Conservation (phyloP, 2,797 vertebrate species). For the Sebastiscus albofasciatus region DNA sequence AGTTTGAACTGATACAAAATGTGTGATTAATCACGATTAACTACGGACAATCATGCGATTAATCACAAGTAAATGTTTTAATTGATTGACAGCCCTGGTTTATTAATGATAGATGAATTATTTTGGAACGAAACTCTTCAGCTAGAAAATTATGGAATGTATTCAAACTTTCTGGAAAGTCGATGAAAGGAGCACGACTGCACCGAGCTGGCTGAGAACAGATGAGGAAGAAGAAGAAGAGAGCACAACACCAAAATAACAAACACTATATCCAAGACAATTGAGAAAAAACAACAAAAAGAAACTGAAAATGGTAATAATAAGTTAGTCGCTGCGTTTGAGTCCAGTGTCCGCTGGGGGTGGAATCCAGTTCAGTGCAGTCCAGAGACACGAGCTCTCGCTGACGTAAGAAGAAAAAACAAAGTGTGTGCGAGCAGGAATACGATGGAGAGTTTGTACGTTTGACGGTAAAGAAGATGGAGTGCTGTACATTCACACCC, state of each 20-base stretch:
- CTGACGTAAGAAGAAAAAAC: not conserved
- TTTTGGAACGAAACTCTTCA: constrained; percentile 58
- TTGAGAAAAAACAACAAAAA: not conserved
- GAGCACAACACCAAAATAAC: constrained; percentile 31
- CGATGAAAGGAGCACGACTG: constrained; percentile 5
- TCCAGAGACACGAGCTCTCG: constrained; percentile 20
- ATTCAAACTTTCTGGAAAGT: constrained; percentile 40
- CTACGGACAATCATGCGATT: too few relatives aligned
- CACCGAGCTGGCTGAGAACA: constrained; percentile 27
- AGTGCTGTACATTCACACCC: constrained; percentile 66
- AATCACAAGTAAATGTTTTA: too few relatives aligned
- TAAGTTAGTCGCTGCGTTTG: constrained; percentile 14
- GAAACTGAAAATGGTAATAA: not conserved
- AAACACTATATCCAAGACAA: constrained; percentile 25
- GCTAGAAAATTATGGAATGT: constrained; percentile 59
- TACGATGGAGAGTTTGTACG: constrained; percentile 6
- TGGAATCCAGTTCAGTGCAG: constrained; percentile 38
- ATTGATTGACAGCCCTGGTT: too few relatives aligned
- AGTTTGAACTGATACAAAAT: too few relatives aligned
- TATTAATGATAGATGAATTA: not conserved
- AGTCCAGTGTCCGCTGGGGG: constrained; percentile 13
- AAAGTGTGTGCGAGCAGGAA: constrained; percentile 20
- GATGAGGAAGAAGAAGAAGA: not conserved
- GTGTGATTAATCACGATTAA: too few relatives aligned
- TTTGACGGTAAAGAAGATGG: not conserved